phyloP scores from a whole-genome alignment of 2,113 vertebrate genomes.

The Craseonycteris thonglongyai region DNA sequence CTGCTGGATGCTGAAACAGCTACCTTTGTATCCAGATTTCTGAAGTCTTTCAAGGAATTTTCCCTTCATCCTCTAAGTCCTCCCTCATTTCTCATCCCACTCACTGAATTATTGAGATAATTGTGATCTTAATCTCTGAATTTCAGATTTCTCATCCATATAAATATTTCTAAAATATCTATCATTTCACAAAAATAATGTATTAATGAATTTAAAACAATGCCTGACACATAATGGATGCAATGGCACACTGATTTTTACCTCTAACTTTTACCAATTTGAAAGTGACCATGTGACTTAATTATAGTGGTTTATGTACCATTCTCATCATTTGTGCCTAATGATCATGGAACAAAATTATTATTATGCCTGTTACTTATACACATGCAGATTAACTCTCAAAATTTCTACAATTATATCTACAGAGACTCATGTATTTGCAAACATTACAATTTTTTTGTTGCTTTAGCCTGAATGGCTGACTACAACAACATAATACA shows the following conservation, averaged over 20 bases:
- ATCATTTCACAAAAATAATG: neutral
- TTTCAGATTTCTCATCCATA: neutral
- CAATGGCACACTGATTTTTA: neutral
- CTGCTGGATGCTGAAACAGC: neutral
- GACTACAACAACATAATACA: neutral
- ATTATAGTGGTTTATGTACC: neutral
- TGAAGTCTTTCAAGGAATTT: neutral
- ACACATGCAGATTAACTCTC: neutral
- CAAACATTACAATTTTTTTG: neutral
- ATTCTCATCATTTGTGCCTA: neutral
- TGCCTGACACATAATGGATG: neutral
- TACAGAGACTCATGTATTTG: neutral
- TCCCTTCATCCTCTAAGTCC: neutral
- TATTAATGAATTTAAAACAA: neutral
- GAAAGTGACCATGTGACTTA: neutral
- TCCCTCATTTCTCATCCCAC: neutral
- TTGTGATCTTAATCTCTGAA: neutral
- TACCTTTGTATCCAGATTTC: neutral
- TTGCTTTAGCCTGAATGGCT: neutral
- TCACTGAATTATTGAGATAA: neutral
- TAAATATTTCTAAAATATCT: neutral
- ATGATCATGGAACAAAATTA: neutral
- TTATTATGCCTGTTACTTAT: neutral
- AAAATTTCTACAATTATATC: neutral
- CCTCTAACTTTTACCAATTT: neutral